Conservation (phyloP, 2,113 vertebrate species). For the Megalops atlanticus region DNA sequence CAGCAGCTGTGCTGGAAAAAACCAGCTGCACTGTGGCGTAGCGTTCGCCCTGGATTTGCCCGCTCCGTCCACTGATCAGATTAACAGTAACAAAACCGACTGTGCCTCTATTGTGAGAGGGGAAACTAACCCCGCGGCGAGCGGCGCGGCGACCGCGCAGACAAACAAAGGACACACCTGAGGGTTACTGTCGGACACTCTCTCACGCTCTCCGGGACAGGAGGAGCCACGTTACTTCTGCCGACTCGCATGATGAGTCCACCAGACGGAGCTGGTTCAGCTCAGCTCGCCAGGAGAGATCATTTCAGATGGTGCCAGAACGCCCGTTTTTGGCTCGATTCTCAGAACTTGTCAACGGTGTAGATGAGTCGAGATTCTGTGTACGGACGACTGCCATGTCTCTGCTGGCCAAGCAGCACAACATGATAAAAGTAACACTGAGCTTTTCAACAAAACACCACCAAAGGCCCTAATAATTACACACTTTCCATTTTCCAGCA, state of each 20-base stretch:
- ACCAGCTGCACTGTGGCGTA: background rate
- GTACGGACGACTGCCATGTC: background rate
- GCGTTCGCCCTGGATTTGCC: background rate
- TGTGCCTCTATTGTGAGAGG: constrained; percentile 10
- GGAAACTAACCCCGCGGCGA: background rate
- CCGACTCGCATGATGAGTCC: background rate
- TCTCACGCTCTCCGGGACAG: background rate
- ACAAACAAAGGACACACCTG: constrained; percentile 35
- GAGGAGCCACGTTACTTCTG: background rate
- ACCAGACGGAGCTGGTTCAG: background rate
- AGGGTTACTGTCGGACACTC: constrained; percentile 42
- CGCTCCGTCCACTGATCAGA: background rate
- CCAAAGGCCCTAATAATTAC: background rate
- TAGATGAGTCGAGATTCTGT: background rate
- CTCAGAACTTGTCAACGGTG: background rate
- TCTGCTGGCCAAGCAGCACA: background rate
- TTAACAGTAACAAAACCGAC: background rate
- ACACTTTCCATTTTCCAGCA: background rate
- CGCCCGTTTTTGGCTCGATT: background rate
- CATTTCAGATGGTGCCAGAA: background rate
- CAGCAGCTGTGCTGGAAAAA: background rate
- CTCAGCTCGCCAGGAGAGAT: background rate
- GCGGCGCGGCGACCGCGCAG: constrained; percentile 38
- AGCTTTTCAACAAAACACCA: background rate
- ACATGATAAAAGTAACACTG: background rate